Base-by-base conservation (phyloP, 2,888 invertebrate species). In the Papilio gigon region DNA sequence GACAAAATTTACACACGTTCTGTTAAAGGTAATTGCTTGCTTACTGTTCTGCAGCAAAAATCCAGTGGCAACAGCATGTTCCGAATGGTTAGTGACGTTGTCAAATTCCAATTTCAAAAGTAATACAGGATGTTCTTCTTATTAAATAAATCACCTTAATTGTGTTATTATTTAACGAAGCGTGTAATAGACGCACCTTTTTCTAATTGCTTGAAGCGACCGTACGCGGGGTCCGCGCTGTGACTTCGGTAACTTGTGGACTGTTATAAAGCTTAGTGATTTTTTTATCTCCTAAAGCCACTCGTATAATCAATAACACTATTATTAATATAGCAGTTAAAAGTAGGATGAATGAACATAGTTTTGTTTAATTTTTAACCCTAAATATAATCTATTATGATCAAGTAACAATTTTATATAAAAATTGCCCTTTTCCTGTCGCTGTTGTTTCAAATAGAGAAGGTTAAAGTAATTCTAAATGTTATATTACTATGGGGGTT, bases 71-170 rank as follows among this genome's bases (percentile, higher is more conserved):
- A 37, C 35, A 59, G 30, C 37, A 59, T 37, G 35, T 37, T 59
- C 20, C 12, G 14, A 59, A 37, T 14, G 12, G 14, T 37, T 37
- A 14, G 20, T 35, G 37, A 56, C n/a, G 30, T n/a, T 56, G 30
- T 6, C 11, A 17, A 22, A 17, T 56, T 56, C 37, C 56, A 65
- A 56, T 68, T 63, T 59, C 47, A 68, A 63, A 59, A 22, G 3
- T 20, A 42, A 65, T 42, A 65, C 65, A 65, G 69, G 69, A 65
- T 61, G 69, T 65, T 65, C 14, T 60, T 44, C n/a, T 65, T 65
- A 65, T 61, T 61, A 69, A 42, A 69, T 69, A 65, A 69, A 69
- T 68, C 68, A 69, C 35, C 35, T 60, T 33, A 53, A 65, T 37
- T 65, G 30, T 47, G 30, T 69, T 65, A 68, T 65, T 68, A 65